Conservation (phyloP, 1,140 invertebrate genomes). For the Cataglyphis hispanica region DNA sequence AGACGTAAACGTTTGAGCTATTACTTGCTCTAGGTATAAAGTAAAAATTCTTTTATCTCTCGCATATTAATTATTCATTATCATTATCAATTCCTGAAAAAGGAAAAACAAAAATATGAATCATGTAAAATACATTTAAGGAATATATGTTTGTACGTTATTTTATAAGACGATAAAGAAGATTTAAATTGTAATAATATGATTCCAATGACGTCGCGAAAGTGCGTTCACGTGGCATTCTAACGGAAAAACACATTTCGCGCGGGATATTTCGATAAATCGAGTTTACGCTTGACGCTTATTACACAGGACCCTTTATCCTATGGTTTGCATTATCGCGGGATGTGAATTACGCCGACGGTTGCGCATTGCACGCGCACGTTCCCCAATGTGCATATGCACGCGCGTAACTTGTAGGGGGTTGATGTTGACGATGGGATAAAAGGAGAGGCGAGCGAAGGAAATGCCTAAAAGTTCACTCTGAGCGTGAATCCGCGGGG, state of each 20-base stretch:
- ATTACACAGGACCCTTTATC: slow-evolving; percentile 57
- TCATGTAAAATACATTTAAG: neutral
- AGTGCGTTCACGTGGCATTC: slow-evolving; percentile 11
- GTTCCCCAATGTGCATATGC: neutral
- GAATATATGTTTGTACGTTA: neutral
- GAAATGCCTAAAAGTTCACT: slow-evolving; percentile 26
- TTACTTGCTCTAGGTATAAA: slow-evolving; percentile 12
- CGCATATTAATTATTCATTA: no score
- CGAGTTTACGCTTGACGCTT: slow-evolving; percentile 57
- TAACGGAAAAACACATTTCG: slow-evolving; percentile 31
- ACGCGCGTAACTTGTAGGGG: neutral
- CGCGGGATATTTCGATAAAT: slow-evolving; percentile 53
- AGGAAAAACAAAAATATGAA: no score
- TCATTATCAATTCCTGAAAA: no score
- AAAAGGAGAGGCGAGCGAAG: neutral
- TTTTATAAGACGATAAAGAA: neutral
- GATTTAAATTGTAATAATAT: neutral
- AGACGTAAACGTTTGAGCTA: slow-evolving; percentile 37
- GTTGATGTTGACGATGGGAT: slow-evolving; percentile 15
- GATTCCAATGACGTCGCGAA: neutral
- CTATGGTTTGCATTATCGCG: slow-evolving; percentile 55
- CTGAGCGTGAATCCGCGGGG: slow-evolving; percentile 33
- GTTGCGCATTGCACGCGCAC: neutral
- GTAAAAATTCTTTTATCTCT: neutral
- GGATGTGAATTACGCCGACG: slow-evolving; percentile 46